A percentile compares a stretch with the other conserved stretches of the same genome.
phyloP scores from a whole-genome alignment of 2,888 invertebrate genomes.

The Rugalucina vietnamica region DNA sequence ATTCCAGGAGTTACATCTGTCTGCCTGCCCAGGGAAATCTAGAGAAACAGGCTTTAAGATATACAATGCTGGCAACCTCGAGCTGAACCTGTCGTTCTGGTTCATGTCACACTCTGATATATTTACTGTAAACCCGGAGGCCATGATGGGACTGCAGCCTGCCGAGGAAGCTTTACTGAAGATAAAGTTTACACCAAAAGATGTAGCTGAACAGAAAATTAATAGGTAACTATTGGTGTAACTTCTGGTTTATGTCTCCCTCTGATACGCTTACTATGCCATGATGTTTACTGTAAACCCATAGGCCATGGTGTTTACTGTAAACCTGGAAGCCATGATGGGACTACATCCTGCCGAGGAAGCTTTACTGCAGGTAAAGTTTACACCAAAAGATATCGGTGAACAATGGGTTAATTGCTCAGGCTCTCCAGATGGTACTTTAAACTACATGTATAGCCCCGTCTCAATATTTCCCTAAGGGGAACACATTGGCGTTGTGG shows the following conservation, averaged over 20 bases:
- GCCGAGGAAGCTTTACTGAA: constrained; percentile 63
- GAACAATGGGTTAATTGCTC: not conserved
- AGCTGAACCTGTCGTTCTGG: constrained; percentile 68
- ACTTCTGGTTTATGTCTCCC: constrained; percentile 66
- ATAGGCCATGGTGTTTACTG: constrained; percentile 70
- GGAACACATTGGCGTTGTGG: too few relatives aligned
- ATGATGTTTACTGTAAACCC: too few relatives aligned
- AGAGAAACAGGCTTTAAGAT: constrained; percentile 65
- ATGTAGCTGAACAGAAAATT: constrained; percentile 9
- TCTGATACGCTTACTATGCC: too few relatives aligned
- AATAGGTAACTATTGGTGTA: not conserved
- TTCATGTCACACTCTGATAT: constrained; percentile 68
- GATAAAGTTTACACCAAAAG: constrained; percentile 64
- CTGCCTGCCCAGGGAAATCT: constrained; percentile 44
- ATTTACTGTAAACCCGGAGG: constrained; percentile 67
- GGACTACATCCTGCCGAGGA: constrained; percentile 69
- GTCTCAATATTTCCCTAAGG: too few relatives aligned
- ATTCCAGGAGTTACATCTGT: constrained; percentile 58
- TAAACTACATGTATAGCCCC: too few relatives aligned
- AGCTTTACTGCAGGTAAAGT: constrained; percentile 62
- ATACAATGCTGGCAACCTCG: constrained; percentile 78
- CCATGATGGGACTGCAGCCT: constrained; percentile 64
- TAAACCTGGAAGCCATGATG: constrained; percentile 59
- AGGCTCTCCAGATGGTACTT: too few relatives aligned
- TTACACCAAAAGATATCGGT: constrained; percentile 55